These are phyloP conservation scores for Smutsia gigantea DNA, from an alignment of 2,797 vertebrate species.

Conservation along the genomic window DNA sequence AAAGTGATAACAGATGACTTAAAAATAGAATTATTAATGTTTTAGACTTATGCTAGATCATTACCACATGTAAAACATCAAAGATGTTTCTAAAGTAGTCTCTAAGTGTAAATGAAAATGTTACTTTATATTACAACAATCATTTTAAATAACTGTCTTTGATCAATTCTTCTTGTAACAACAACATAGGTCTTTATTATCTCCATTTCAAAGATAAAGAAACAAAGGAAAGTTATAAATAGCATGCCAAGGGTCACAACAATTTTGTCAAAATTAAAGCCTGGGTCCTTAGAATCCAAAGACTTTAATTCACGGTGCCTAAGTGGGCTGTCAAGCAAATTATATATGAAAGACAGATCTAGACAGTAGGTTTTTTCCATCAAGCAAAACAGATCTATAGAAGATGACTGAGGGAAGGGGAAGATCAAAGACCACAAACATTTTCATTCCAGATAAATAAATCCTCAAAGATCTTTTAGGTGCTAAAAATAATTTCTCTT, in stretches of 20 bases:
- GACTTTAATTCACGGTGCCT: conserved; percentile 11
- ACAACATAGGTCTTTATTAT: not conserved
- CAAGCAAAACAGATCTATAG: not conserved
- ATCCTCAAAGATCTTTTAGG: not conserved
- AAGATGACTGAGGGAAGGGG: not conserved
- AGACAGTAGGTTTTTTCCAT: not conserved
- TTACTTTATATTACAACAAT: not conserved
- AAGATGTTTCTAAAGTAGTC: conserved; percentile 43
- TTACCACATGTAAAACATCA: conserved; percentile 10
- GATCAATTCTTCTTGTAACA: not conserved
- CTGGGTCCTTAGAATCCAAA: not conserved
- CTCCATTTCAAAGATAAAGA: conserved; percentile 37
- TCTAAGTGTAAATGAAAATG: conserved; percentile 55
- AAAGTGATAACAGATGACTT: not conserved
- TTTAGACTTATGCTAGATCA: not conserved
- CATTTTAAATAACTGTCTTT: conserved; percentile 14
- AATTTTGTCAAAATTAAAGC: conserved; percentile 32
- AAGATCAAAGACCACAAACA: not conserved
- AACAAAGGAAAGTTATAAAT: not conserved
- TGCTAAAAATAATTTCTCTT: not conserved
- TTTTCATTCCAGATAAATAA: not conserved
- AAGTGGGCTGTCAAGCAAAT: not conserved
- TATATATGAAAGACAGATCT: not conserved
- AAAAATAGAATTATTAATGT: conserved; percentile 14
- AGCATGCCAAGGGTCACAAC: not conserved